Evolutionary conservation across 2,797 vertebrate species (phyloP), one percentile per base, ranked within the genome.

Genomic region (Artibeus lituratus): DNA sequence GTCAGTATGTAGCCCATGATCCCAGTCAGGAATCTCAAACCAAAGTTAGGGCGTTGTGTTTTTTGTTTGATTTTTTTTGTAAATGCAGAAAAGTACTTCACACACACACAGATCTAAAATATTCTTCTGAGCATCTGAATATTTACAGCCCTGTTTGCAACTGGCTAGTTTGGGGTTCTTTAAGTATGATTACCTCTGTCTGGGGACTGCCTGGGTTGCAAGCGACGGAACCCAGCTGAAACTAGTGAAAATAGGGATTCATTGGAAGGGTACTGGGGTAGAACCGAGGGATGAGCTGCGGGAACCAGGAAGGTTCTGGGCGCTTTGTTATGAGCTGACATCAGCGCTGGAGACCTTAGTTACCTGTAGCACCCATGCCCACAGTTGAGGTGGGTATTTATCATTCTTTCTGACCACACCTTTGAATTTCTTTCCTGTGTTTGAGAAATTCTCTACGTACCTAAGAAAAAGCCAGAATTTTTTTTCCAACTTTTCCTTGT

Each of bases 1-100:
- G 18, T 65, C 11, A 67, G 24, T 65, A 53, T 78, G 77, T 2
- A 44, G 26, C 32, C 35, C 26, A 5, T 55, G 26, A 81, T 53
- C 22, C 67, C 80, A 42, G 10, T 67, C 49, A 70, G n/a, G 26
- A 21, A 76, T 86, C 73, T 87, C 24, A 67, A 92, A 76, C 70
- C 26, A 72, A 95, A 92, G 44, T 85, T 88, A 73, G 39, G 84
- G 10, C 87, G 47, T 80, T 73, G 73, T 0, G 2, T 67, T 85
- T 69, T 88, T 90, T 62, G 39, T 29, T 86, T 95, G 7, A 42
- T 78, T 88, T 51, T 86, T 87, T 49, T 59, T 93, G 47, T 92
- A 76, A 86, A n/a, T 88, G 32, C 8, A 22, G 51, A 76, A n/a
- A 86, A 32, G 77, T 81, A 51, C 44, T 95, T 83, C 19, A 76